phyloP scores from a whole-genome alignment of 1,140 invertebrate genomes.

The Mactra quadrangularis region DNA sequence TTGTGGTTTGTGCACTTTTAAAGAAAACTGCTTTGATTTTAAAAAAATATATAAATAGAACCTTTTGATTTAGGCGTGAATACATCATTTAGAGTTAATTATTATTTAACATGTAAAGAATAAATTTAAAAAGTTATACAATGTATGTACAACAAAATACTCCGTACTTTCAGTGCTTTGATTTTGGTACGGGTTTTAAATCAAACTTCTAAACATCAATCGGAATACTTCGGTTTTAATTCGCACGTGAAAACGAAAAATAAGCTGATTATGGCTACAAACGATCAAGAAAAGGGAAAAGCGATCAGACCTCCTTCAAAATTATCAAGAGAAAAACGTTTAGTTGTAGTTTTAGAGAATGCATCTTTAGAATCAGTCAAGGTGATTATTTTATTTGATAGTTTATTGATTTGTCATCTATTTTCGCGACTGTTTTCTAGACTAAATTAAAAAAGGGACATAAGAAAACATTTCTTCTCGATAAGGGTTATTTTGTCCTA shows the following conservation, averaged over 20 bases:
- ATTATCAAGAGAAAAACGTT: slow-evolving; percentile 87
- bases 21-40: too few relatives aligned
- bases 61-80: too few relatives aligned
- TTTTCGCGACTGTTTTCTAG: not conserved
- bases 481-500: not conserved
- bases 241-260: slow-evolving; percentile 41
- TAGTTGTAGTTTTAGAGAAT: slow-evolving; percentile 96
- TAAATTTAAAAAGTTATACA: too few relatives aligned
- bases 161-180: too few relatives aligned
- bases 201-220: too few relatives aligned
- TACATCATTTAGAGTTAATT: too few relatives aligned
- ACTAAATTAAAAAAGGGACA: not conserved
- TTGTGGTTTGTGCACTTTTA: too few relatives aligned
- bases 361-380: slow-evolving; percentile 98
- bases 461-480: not conserved
- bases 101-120: too few relatives aligned
- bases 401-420: not conserved
- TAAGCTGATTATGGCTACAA: slow-evolving; percentile 15
- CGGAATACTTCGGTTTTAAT: not conserved
- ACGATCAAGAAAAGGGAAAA: slow-evolving; percentile 68
- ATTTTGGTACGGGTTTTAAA: too few relatives aligned
- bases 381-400: slow-evolving; percentile 84
- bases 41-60: too few relatives aligned
- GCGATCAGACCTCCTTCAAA: slow-evolving; percentile 74
- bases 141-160: too few relatives aligned